Base-by-base conservation (phyloP, 2,113 vertebrate genomes). In the Poeciliopsis turrubarensis region DNA sequence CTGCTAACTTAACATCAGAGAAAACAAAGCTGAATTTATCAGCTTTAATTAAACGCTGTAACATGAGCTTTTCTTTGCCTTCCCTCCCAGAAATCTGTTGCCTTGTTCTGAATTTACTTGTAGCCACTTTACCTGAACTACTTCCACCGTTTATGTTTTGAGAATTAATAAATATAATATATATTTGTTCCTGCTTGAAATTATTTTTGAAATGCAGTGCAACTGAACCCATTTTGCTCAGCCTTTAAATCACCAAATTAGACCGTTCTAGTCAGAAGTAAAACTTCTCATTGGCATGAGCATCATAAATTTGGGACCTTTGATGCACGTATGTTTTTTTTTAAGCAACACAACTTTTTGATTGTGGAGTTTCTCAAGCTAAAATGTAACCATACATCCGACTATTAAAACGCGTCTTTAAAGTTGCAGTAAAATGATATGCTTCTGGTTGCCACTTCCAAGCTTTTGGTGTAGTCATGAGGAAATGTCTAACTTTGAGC, bases 141-240 rank as follows among this genome's bases (percentile, higher is more conserved):
- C 4, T 29, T 44, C 22, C 11, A 70, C 6, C 10, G 13, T 65
- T 15, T 75, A 62, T 77, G 78, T 75, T 57, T 41, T 70, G 22
- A 19, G 37, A 72, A 64, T 72, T 51, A 73, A 65, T 79, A 75
- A 85, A 80, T 61, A 3, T 68, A 67, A 67, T 1, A 75, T 80
- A 41, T 82, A 67, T 80, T 80, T 85, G 30, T 70, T 74, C 78
- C 15, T 9, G 6, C 0, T 65, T 64, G 27, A 25, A 73, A 65
- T 4, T 3, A 3, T 6, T 17, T 69, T 26, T 51, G 13, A 37
- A 61, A 5, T 65, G 1, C 25, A 30, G 72, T 67, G 4, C 22
- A 62, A 57, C 79, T 67, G 32, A 29, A 37, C 1, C 64, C 2
- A 3, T 57, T 57, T 57, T n/a, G 51, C 51, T 57, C 25, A 47